Evolutionary conservation across 2,113 vertebrate species (phyloP).

Genomic region (Terrapene triunguis): DNA sequence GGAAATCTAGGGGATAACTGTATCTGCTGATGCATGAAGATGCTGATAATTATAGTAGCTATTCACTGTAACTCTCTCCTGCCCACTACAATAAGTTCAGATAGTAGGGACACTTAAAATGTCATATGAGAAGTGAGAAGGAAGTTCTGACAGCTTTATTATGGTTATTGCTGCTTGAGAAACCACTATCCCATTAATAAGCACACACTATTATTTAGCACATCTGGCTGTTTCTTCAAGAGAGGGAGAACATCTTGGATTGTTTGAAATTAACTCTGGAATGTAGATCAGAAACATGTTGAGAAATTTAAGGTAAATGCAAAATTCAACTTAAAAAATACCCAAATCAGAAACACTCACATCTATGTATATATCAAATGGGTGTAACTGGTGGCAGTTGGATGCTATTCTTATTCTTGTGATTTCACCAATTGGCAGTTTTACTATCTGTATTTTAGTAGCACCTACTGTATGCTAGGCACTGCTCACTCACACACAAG

Average conservation of each 20-base stretch:
- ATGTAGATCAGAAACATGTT: neutral
- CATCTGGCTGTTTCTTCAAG: neutral
- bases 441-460: neutral
- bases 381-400: neutral
- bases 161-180: slow-evolving; percentile 29
- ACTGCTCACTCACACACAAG: no score
- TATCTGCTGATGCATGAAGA: neutral
- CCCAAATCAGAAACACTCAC: neutral
- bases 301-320: neutral
- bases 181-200: neutral
- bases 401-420: neutral
- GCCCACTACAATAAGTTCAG: neutral
- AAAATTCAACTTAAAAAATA: slow-evolving; percentile 6
- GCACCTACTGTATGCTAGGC: neutral
- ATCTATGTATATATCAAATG: neutral
- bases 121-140: slow-evolving; percentile 37
- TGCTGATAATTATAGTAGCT: slow-evolving; percentile 18
- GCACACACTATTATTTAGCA: slow-evolving; percentile 19
- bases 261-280: neutral
- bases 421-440: neutral
- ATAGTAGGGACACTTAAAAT: neutral
- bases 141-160: slow-evolving; percentile 39
- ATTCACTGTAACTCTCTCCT: slow-evolving; percentile 17
- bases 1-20: neutral
- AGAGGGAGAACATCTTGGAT: neutral